Conservation (phyloP, 2,113 vertebrate species). For the Pteronura brasiliensis region DNA sequence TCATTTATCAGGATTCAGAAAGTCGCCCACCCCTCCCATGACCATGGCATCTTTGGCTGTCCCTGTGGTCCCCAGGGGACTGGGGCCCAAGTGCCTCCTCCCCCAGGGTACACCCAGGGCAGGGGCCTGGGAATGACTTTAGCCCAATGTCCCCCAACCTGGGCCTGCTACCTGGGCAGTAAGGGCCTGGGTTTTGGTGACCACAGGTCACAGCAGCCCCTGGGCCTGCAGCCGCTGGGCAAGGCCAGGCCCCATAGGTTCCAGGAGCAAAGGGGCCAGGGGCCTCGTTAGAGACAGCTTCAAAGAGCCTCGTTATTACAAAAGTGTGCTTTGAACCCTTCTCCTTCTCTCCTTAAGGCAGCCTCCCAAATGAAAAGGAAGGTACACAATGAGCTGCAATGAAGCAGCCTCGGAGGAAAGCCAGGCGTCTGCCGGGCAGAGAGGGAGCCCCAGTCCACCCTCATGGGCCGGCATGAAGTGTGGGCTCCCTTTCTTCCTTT, state of each 20-base stretch:
- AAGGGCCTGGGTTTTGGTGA: not conserved
- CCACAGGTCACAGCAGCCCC: not conserved
- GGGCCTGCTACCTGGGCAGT: not conserved
- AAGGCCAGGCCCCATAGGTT: not conserved
- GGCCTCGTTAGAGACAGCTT: not conserved
- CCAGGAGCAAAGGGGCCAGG: not conserved
- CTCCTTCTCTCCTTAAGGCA: not conserved
- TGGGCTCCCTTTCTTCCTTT: not conserved
- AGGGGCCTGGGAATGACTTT: not conserved
- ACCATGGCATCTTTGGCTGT: not conserved
- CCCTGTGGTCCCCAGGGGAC: not conserved
- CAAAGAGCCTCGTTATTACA: not conserved
- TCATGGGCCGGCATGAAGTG: not conserved
- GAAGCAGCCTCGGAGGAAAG: slow-evolving; percentile 29
- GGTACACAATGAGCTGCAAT: not conserved
- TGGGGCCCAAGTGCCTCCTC: not conserved
- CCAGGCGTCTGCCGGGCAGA: not conserved
- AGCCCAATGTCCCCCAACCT: not conserved
- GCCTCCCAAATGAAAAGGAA: slow-evolving; percentile 30
- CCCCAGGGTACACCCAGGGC: not conserved
- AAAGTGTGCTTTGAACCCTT: not conserved
- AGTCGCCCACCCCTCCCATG: rapidly evolving
- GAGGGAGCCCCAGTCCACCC: not conserved
- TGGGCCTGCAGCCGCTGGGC: not conserved
- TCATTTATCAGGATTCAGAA: not conserved